Base-by-base conservation (phyloP, 2,888 invertebrate genomes). In the Odontocolon sp. region DNA sequence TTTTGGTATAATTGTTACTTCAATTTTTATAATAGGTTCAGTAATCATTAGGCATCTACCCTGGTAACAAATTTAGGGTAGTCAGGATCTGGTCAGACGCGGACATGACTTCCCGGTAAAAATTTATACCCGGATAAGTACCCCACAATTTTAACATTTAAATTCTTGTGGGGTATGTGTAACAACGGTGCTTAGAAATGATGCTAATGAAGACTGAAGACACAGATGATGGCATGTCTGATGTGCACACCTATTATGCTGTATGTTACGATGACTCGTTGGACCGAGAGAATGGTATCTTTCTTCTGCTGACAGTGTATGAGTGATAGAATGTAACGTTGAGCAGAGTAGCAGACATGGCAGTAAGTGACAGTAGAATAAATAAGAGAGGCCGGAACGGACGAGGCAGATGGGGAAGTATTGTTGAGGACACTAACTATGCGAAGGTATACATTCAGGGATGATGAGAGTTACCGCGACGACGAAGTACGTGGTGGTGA, bases 251-350 rank as follows among this genome's bases (percentile, higher is more conserved):
- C 56, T 50, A 40, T 57, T 64, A 57, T 63, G 26, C 50, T 26
- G 38, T 40, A 38, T 28, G 57, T 69, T 57, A 64, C 56, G 36
- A 11, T 50, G 31, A 14, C 26, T 64, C 47, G 23, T 33, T 21
- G 47, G 40, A 11, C 68, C 28, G 33, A 64, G 61, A n/a, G 33
- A 64, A 50, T 11, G 16, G 54, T 52, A 14, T 54, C 28, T n/a
- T n/a, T n/a, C 50, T 47, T 50, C 40, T 14, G n/a, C 40, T 47
- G 47, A 57, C 47, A 56, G 33, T 3, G 38, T 38, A 57, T 75
- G 69, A 69, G 68, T 69, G 74, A 75, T 75, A 63, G 74, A 75
- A 75, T 57, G 69, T 50, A 38, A 40, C 63, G 69, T 63, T 45
- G 54, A 54, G 16, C 70, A 23, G 54, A 61, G 59, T 23, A 36